Percentiles rank a stretch among this genome's conserved stretches.
phyloP scores from a whole-genome alignment of 2,113 vertebrate genomes.

The Oplegnathus fasciatus region DNA sequence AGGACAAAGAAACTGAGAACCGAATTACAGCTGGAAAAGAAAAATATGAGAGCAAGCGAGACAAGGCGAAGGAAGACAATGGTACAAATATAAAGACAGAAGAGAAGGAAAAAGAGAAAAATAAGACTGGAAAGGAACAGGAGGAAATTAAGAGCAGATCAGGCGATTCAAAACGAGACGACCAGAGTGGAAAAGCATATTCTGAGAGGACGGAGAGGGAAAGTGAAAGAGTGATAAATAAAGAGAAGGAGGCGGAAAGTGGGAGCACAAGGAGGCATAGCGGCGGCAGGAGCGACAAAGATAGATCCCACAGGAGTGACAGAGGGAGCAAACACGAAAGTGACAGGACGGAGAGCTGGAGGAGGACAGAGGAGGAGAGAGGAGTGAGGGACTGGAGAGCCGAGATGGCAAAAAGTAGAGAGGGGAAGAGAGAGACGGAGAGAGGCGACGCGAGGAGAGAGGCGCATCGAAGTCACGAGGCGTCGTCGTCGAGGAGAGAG shows the following conservation, averaged over 20 bases:
- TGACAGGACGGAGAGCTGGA: conserved; percentile 11
- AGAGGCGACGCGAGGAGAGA: neutral
- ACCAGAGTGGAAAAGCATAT: neutral
- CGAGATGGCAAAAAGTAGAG: conserved; percentile 26
- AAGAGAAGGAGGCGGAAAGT: conserved; percentile 11
- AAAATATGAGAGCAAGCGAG: conserved; percentile 2
- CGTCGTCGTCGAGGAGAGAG: neutral
- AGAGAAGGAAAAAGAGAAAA: conserved; percentile 26
- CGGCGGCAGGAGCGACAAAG: conserved; percentile 36
- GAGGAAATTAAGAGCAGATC: neutral
- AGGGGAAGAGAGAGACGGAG: conserved; percentile 3
- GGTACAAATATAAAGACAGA: neutral
- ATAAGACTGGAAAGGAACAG: conserved; percentile 6
- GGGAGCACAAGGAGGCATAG: conserved; percentile 26
- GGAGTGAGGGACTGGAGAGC: conserved; percentile 44
- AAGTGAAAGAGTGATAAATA: neutral
- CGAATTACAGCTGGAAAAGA: conserved; percentile 43
- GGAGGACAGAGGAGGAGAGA: conserved; percentile 51
- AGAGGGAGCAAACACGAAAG: neutral
- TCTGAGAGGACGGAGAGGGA: conserved; percentile 8
- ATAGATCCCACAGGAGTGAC: neutral
- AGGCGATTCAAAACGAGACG: neutral
- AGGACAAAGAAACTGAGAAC: conserved; percentile 66
- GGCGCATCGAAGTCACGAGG: conserved; percentile 15
- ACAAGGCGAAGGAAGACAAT: neutral